These are phyloP conservation scores for Acipenser ruthenus DNA, from an alignment of 2,797 vertebrate genomes.

Conservation along the genomic window DNA sequence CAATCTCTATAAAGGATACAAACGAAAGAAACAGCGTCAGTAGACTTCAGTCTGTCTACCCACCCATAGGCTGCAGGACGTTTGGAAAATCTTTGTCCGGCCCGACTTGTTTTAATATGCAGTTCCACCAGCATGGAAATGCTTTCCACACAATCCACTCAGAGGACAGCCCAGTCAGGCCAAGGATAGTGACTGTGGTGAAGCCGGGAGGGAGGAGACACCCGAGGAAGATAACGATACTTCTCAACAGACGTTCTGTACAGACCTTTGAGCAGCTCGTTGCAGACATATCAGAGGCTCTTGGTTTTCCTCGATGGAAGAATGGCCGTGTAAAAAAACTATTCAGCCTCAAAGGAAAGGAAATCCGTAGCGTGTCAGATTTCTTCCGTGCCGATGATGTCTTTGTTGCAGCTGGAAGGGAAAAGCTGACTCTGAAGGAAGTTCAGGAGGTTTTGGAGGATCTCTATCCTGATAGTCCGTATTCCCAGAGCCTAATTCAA, in stretches of 20 bases:
- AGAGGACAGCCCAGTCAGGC: slow-evolving; percentile 76
- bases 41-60: slow-evolving; percentile 49
- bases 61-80: slow-evolving; percentile 42
- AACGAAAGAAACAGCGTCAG: slow-evolving; percentile 45
- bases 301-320: slow-evolving; percentile 89
- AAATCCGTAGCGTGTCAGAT: slow-evolving; percentile 79
- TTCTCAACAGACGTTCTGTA: slow-evolving; percentile 82
- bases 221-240: slow-evolving; percentile 76
- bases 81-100: slow-evolving; percentile 43
- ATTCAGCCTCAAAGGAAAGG: slow-evolving; percentile 77
- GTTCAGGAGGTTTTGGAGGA: slow-evolving; percentile 79
- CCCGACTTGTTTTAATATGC: slow-evolving; percentile 28
- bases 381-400: slow-evolving; percentile 85
- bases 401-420: slow-evolving; percentile 79
- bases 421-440: slow-evolving; percentile 67
- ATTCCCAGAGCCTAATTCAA: slow-evolving; percentile 50
- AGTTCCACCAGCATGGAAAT: slow-evolving; percentile 33
- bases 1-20: slow-evolving; percentile 42
- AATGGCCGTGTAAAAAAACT: slow-evolving; percentile 78
- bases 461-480: slow-evolving; percentile 69
- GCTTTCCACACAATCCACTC: slow-evolving; percentile 67
- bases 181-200: slow-evolving; percentile 83
- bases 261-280: slow-evolving; percentile 89
- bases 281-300: slow-evolving; percentile 83
- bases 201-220: slow-evolving; percentile 60